Base-by-base conservation (phyloP, 2,797 vertebrate genomes). In the Chanos chanos region DNA sequence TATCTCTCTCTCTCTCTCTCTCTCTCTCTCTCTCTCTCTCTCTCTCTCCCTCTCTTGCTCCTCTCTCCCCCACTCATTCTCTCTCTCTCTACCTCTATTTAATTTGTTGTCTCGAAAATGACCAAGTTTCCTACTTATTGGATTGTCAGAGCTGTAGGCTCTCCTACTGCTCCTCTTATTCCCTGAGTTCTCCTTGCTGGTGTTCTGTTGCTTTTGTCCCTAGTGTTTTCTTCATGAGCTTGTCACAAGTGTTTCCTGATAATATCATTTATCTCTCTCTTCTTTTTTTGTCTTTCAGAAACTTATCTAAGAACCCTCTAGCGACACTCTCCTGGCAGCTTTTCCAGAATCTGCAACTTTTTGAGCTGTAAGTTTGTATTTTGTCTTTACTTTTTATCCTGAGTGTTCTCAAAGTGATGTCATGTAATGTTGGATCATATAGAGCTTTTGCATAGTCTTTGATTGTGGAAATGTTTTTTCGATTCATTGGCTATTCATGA, bases 321-420 rank as follows among this genome's bases (percentile, higher is more conserved):
- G 90, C 82, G 47, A 92, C 89, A 7, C 85, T 94, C 44, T 92
- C 92, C 1, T 94, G 92, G 92, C 89, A 92, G 36, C 91, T 93
- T 50, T 94, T 94, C 86, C 90, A 93, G 86, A 91, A 90, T 0
- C 85, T 94, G 67, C 88, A 88, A 72, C 91, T 94, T 74, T 85
- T 81, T 53, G 92, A 94, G 83, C 75, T 94, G 92, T 94, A 88
- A 93, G 92, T 93, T 64, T 51, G 37, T 52, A 4, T 27, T 53
- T 30, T 56, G 15, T 21, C 34, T 27, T 25, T n/a, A 47, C 19
- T 13, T 16, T 45, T 24, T 7, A 37, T 37, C n/a, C n/a, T n/a
- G n/a, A n/a, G n/a, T n/a, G n/a, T n/a, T n/a, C n/a, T n/a, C n/a
- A n/a, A n/a, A n/a, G n/a, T n/a, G n/a, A n/a, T n/a, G n/a, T n/a